Percentiles rank a stretch among this genome's conserved stretches.
These are phyloP conservation scores for Zoanthus solanderi DNA, from an alignment of 92 coral and sea anemone species.

Conservation along the genomic window DNA sequence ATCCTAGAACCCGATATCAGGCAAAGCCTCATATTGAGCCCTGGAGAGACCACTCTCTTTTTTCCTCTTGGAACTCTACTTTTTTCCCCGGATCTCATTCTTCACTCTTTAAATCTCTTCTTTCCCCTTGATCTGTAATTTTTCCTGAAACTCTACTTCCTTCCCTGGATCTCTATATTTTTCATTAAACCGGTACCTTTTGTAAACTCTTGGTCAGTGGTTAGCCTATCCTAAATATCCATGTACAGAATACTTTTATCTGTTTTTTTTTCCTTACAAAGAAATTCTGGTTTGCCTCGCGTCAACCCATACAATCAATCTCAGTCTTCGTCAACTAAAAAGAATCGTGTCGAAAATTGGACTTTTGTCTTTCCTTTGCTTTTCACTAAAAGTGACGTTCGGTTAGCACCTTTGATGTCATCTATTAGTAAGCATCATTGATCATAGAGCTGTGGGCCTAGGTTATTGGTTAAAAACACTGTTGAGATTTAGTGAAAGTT, in stretches of 20 bases:
- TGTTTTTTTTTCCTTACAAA: background rate
- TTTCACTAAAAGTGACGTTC: too few species aligned
- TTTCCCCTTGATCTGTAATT: too few species aligned
- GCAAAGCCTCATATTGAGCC: background rate
- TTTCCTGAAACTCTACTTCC: background rate
- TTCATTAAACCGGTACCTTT: too few species aligned
- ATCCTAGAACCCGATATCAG: too few species aligned
- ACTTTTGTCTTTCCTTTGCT: background rate
- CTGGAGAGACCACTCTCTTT: background rate
- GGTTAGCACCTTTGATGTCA: too few species aligned
- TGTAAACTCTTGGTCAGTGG: background rate
- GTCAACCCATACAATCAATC: background rate
- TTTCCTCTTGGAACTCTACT: background rate
- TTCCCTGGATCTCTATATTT: background rate
- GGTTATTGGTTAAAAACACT: too few species aligned
- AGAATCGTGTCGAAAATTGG: background rate
- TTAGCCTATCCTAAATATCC: background rate
- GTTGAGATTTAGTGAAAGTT: too few species aligned
- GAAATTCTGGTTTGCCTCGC: background rate
- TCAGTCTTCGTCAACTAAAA: slow-evolving; percentile 6
- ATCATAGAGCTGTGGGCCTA: too few species aligned
- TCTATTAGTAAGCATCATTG: too few species aligned
- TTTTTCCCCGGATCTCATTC: too few species aligned
- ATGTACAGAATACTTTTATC: background rate
- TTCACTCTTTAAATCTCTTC: background rate